Conservation (phyloP, 2,888 invertebrate species). For the Lycocerus yunnanus region DNA sequence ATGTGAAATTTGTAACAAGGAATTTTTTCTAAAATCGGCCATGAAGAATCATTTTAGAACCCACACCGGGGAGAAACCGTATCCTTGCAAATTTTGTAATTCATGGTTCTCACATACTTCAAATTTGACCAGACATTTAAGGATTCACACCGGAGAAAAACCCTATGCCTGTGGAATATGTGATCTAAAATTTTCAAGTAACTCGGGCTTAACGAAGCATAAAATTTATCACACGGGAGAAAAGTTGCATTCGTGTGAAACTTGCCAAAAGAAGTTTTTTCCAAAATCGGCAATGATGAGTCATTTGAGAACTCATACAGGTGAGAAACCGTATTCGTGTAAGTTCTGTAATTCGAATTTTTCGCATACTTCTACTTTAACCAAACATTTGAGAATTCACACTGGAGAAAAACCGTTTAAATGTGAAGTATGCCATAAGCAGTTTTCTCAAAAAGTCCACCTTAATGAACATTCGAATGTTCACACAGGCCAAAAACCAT, state of each 20-base stretch:
- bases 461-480: neutral
- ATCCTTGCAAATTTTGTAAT: neutral
- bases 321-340: neutral
- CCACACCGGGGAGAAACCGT: neutral
- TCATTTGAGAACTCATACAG: neutral
- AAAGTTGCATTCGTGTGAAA: neutral
- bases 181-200: neutral
- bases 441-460: neutral
- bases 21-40: neutral
- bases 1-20: neutral
- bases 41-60: neutral
- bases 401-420: neutral
- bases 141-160: neutral
- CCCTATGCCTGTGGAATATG: neutral
- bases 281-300: neutral
- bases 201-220: neutral
- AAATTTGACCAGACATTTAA: neutral
- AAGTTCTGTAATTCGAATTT: neutral
- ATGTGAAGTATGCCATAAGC: neutral
- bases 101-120: neutral
- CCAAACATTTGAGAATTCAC: neutral
- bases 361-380: neutral
- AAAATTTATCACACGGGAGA: neutral
- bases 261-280: neutral
- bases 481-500: neutral